Conservation (phyloP, 2,888 invertebrate species). For the Lasioglossum marginatum region DNA sequence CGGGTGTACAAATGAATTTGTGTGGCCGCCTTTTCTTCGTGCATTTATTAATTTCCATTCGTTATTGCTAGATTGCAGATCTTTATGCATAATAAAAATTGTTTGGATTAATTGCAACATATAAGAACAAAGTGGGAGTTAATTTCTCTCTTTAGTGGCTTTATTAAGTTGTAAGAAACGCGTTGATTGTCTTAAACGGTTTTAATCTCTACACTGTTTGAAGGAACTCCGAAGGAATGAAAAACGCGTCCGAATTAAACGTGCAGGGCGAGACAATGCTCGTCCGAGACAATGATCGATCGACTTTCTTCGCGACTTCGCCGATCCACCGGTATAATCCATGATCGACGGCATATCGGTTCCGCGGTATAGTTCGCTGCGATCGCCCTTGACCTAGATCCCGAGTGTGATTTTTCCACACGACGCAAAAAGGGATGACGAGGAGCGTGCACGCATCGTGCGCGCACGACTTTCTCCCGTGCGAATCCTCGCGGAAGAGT, state of each 20-base stretch:
- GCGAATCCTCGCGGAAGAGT: slow-evolving; percentile 18
- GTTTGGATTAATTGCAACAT: no score
- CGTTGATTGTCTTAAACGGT: no score
- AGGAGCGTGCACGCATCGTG: not conserved
- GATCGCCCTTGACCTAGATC: slow-evolving; percentile 37
- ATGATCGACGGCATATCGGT: not conserved
- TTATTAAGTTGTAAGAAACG: no score
- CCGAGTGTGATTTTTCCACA: not conserved
- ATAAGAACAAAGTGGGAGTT: no score
- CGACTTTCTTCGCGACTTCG: not conserved
- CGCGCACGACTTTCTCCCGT: slow-evolving; percentile 17
- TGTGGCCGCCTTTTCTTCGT: no score
- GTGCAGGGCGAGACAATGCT: not conserved
- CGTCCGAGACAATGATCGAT: not conserved
- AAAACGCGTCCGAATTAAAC: not conserved
- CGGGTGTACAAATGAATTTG: not conserved
- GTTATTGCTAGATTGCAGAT: no score
- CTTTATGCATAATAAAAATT: no score
- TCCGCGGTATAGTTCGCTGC: not conserved
- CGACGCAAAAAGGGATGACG: not conserved
- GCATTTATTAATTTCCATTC: no score
- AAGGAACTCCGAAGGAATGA: not conserved
- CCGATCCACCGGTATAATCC: not conserved
- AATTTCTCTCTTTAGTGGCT: no score
- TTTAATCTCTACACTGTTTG: no score